Evolutionary conservation across 2,797 vertebrate species (phyloP).

Genomic region (Brachyrhaphis roseni): DNA sequence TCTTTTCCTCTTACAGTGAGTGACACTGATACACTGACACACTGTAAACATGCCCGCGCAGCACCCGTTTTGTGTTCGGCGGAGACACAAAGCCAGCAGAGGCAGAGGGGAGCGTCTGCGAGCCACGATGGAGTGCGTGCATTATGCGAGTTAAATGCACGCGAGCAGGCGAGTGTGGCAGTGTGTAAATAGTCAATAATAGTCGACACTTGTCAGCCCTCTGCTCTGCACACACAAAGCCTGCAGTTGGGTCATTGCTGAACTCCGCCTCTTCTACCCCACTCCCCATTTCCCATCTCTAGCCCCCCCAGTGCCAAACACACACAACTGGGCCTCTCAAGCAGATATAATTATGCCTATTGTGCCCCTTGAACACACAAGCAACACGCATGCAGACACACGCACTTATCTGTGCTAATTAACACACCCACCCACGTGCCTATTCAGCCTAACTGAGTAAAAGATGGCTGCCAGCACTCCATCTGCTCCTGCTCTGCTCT

Average conservation of each 20-base stretch:
- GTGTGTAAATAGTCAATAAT: slow-evolving; percentile 86
- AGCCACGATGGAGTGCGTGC: slow-evolving; percentile 28
- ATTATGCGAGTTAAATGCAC: slow-evolving; percentile 62
- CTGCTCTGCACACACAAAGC: slow-evolving; percentile 81
- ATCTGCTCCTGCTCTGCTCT: slow-evolving; percentile 75
- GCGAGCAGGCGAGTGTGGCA: slow-evolving; percentile 67
- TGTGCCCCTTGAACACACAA: slow-evolving; percentile 68
- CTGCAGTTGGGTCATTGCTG: slow-evolving; percentile 80
- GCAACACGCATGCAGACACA: slow-evolving; percentile 22
- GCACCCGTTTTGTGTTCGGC: slow-evolving; percentile 46
- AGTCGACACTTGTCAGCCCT: slow-evolving; percentile 84
- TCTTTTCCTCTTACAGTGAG: slow-evolving; percentile 76
- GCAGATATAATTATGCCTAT: slow-evolving; percentile 85
- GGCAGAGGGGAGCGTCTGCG: slow-evolving; percentile 12
- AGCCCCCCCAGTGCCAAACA: slow-evolving; percentile 8
- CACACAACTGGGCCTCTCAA: slow-evolving; percentile 69
- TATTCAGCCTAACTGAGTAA: slow-evolving; percentile 76
- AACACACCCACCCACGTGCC: slow-evolving; percentile 79
- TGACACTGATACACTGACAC: slow-evolving; percentile 82
- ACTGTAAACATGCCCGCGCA: slow-evolving; percentile 59
- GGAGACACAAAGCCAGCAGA: slow-evolving; percentile 54
- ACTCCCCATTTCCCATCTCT: not conserved
- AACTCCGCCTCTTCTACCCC: slow-evolving; percentile 66
- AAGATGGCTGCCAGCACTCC: slow-evolving; percentile 80
- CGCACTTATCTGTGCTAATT: slow-evolving; percentile 72